A percentile compares a stretch with the other conserved stretches of the same genome.
Conservation (phyloP, 2,888 invertebrate species). For the Chromoteleia sp. region DNA sequence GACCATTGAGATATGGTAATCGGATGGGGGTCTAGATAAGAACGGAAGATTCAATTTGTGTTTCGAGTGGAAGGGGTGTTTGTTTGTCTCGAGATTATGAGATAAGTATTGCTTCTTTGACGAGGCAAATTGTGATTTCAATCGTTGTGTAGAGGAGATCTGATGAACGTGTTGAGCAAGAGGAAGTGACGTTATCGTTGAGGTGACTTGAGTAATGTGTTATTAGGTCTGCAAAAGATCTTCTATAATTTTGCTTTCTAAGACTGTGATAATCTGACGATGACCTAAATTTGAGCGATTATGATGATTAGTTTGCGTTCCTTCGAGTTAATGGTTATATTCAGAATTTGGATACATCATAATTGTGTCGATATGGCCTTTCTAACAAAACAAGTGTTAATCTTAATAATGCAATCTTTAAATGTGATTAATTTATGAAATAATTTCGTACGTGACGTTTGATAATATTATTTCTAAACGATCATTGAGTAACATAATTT, state of each 20-base stretch:
- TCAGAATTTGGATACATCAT: constrained; percentile 5
- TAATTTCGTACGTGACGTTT: too few relatives aligned
- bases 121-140: constrained; percentile 48
- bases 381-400: too few relatives aligned
- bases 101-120: constrained; percentile 26
- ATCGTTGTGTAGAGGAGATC: constrained; percentile 23
- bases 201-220: constrained; percentile 48
- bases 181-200: constrained; percentile 56
- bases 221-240: constrained; percentile 32
- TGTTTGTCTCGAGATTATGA: constrained; percentile 16
- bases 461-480: too few relatives aligned
- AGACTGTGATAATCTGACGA: constrained; percentile 12
- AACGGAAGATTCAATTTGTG: constrained; percentile 35
- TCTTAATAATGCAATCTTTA: too few relatives aligned
- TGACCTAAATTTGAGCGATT: constrained; percentile 12
- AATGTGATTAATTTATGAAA: too few relatives aligned
- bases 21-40: constrained; percentile 14
- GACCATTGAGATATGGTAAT: constrained; percentile 23
- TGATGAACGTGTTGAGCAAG: constrained; percentile 45
- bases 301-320: background rate
- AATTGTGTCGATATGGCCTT: too few relatives aligned
- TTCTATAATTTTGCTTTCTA: constrained; percentile 38
- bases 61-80: constrained; percentile 23
- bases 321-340: too few relatives aligned
- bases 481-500: too few relatives aligned